Percentiles rank a stretch among this genome's conserved stretches.
Evolutionary conservation across 2,888 invertebrate species (phyloP).

Genomic region (Gonocerus acuteangulatus): DNA sequence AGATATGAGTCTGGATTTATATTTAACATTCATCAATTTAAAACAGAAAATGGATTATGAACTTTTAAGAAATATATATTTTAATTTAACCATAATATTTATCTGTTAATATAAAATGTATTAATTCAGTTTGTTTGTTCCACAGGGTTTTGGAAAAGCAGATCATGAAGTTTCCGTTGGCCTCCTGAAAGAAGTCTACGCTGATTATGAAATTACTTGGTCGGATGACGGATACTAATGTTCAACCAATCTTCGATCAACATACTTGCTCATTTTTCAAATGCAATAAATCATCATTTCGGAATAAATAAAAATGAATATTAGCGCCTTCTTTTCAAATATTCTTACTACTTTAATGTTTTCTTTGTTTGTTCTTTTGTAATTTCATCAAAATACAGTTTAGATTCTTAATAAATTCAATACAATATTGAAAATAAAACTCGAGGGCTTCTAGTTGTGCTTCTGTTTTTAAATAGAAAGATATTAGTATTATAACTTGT

Average conservation of each 20-base stretch:
- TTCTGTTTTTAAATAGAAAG: too few relatives aligned
- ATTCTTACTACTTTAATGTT: neutral
- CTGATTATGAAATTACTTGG: conserved; percentile 68
- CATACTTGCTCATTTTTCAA: neutral
- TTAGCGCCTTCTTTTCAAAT: neutral
- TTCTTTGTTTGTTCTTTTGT: neutral
- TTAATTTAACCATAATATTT: too few relatives aligned
- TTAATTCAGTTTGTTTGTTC: conserved; percentile 38
- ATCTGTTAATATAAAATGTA: too few relatives aligned
- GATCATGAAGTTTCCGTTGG: conserved; percentile 73
- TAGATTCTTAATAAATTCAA: too few relatives aligned
- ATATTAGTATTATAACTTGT: too few relatives aligned
- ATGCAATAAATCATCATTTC: neutral
- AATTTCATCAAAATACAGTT: too few relatives aligned
- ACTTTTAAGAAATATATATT: too few relatives aligned
- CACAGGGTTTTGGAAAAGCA: conserved; percentile 78
- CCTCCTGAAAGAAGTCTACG: conserved; percentile 64
- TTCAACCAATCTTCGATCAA: neutral
- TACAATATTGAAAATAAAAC: too few relatives aligned
- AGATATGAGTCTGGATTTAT: too few relatives aligned
- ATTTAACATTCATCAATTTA: too few relatives aligned
- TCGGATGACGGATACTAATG: conserved; percentile 76
- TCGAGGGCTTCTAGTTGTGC: too few relatives aligned
- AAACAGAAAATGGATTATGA: too few relatives aligned
- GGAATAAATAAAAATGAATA: neutral